A percentile compares a stretch with the other conserved stretches of the same genome.
phyloP scores from a whole-genome alignment of 2,888 invertebrate genomes.

The Pristionchus mayeri region DNA sequence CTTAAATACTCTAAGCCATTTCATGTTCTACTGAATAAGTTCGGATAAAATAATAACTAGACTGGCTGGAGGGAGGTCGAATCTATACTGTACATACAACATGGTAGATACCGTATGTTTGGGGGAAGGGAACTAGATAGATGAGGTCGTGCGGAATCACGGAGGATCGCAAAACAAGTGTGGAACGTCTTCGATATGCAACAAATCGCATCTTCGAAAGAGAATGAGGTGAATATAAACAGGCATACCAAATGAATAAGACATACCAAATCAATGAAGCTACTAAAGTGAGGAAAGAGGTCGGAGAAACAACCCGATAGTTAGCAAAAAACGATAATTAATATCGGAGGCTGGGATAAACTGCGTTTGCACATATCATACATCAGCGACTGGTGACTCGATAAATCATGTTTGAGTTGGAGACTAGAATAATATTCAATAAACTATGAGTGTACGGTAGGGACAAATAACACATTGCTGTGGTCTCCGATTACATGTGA shows the following conservation, averaged over 20 bases:
- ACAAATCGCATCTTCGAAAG: conserved; percentile 24
- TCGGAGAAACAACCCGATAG: neutral
- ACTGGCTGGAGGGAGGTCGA: neutral
- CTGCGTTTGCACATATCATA: conserved; percentile 29
- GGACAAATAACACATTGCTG: conserved; percentile 4
- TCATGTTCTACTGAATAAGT: neutral
- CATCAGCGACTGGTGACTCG: neutral
- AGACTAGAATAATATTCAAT: neutral
- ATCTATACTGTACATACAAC: conserved; percentile 28
- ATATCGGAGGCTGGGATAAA: neutral
- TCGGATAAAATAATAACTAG: neutral
- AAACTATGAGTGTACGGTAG: neutral
- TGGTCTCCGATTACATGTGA: conserved; percentile 11
- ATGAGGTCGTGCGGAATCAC: conserved; percentile 10
- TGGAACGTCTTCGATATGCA: conserved; percentile 27
- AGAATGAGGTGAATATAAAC: neutral
- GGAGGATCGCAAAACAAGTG: conserved; percentile 23
- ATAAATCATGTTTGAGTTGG: conserved; percentile 2
- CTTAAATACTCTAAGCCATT: conserved; percentile 31
- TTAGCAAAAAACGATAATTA: conserved; percentile 4
- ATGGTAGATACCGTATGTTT: conserved; percentile 16
- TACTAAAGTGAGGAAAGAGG: conserved; percentile 12
- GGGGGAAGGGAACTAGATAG: conserved; percentile 3
- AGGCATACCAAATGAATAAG: neutral
- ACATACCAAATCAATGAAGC: conserved; percentile 11